phyloP scores from a whole-genome alignment of 2,888 invertebrate species.

The Perithous albicinctus region DNA sequence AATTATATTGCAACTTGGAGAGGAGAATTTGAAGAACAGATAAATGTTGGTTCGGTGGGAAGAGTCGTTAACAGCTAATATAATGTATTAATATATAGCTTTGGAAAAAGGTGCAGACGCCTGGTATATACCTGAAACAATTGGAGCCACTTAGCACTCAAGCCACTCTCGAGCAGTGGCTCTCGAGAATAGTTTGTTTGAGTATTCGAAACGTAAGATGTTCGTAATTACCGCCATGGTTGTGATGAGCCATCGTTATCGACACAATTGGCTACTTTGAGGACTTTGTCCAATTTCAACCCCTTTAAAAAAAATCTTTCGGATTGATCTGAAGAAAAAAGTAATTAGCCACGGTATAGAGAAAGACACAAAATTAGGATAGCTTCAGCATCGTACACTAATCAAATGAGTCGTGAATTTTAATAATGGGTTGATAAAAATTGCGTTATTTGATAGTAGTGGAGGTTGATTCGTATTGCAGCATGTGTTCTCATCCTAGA shows the following conservation, averaged over 20 bases:
- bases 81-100: not conserved
- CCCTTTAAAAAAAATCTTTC: not conserved
- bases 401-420: too few species aligned
- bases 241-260: conserved; percentile 34
- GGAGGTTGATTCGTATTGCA: too few species aligned
- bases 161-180: conserved; percentile 9
- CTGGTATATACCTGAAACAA: conserved; percentile 55
- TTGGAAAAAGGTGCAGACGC: conserved; percentile 9
- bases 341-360: too few species aligned
- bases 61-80: conserved; percentile 17
- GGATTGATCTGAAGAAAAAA: too few species aligned
- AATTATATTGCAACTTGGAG: conserved; percentile 20
- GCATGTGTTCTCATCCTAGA: too few species aligned
- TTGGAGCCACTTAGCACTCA: conserved; percentile 54
- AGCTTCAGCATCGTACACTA: too few species aligned
- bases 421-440: too few species aligned
- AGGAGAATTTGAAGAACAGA: not conserved
- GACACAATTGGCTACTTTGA: not conserved
- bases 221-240: conserved; percentile 31
- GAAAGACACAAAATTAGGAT: too few species aligned
- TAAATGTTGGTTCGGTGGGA: not conserved
- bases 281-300: not conserved
- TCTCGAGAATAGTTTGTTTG: conserved; percentile 24
- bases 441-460: too few species aligned
- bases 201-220: conserved; percentile 14